Percentiles rank a stretch among this genome's conserved stretches.
Conservation (phyloP, 2,113 vertebrate species). For the Vanacampus margaritifer region DNA sequence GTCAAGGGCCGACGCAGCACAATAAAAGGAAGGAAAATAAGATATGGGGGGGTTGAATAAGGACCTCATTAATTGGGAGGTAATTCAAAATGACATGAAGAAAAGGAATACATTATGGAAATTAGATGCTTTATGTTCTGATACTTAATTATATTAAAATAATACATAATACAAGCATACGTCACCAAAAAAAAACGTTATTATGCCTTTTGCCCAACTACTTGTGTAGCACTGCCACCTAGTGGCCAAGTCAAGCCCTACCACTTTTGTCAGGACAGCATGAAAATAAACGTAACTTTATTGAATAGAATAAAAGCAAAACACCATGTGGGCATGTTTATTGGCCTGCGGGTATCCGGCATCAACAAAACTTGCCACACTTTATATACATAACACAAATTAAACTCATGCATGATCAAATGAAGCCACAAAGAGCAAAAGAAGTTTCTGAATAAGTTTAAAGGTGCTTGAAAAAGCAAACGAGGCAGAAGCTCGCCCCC, state of each 20-base stretch:
- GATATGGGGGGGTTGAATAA: background rate
- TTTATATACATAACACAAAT: background rate
- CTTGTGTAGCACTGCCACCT: conserved; percentile 52
- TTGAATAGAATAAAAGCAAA: background rate
- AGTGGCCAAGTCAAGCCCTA: background rate
- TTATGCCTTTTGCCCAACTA: background rate
- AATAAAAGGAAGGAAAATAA: conserved; percentile 4
- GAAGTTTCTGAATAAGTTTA: background rate
- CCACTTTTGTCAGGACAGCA: background rate
- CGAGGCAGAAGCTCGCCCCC: too few species aligned
- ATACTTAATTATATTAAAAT: too few species aligned
- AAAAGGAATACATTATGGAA: background rate
- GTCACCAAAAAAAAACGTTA: too few species aligned
- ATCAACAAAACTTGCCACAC: too few species aligned
- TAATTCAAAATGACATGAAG: background rate
- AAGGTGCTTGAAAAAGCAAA: background rate
- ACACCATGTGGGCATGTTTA: too few species aligned
- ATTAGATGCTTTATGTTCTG: too few species aligned
- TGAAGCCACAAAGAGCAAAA: background rate
- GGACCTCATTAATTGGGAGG: too few species aligned
- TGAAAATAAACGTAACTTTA: background rate
- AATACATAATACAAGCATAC: too few species aligned
- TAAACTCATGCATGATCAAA: background rate
- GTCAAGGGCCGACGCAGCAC: conserved; percentile 26
- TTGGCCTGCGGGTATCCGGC: too few species aligned